A percentile compares a stretch with the other conserved stretches of the same genome.
Evolutionary conservation across 2,888 invertebrate genomes (phyloP).

Genomic region (Carpatolechia fugitivella): DNA sequence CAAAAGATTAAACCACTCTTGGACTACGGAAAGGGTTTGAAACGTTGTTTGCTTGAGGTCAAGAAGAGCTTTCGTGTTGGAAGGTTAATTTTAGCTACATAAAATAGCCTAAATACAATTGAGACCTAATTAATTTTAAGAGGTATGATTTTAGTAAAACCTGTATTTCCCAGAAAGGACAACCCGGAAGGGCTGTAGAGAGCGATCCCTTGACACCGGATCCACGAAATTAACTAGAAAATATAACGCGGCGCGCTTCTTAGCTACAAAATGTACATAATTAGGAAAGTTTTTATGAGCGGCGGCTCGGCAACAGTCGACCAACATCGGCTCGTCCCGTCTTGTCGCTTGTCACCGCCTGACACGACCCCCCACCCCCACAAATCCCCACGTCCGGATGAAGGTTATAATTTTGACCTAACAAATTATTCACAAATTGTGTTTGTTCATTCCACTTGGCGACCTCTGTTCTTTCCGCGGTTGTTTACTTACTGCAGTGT

Average conservation of each 20-base stretch:
- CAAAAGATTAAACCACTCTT: too few relatives aligned
- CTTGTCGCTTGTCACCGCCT: conserved; percentile 64
- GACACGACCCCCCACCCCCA: conserved; percentile 56
- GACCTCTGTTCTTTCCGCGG: conserved; percentile 21
- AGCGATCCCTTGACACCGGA: conserved; percentile 46
- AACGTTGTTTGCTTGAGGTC: too few relatives aligned
- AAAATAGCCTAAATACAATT: too few relatives aligned
- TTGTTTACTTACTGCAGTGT: background rate
- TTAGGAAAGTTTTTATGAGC: conserved; percentile 78
- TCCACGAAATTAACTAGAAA: conserved; percentile 68
- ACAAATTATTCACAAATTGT: conserved; percentile 57
- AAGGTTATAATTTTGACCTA: conserved; percentile 65
- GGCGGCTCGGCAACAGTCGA: conserved; percentile 25
- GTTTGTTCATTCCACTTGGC: conserved; percentile 14
- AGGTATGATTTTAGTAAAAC: background rate
- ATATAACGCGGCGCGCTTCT: conserved; percentile 66
- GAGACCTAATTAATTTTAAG: too few relatives aligned
- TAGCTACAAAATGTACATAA: conserved; percentile 76
- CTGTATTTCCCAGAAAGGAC: background rate
- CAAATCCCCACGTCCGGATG: conserved; percentile 65
- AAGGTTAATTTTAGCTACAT: too few relatives aligned
- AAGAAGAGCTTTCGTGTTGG: too few relatives aligned
- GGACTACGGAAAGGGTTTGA: too few relatives aligned
- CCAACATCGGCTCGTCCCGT: background rate
- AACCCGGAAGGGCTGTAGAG: background rate